Percentiles rank a stretch among this genome's conserved stretches.
These are phyloP conservation scores for Orthosia gracilis DNA, from an alignment of 2,888 invertebrate species.

Conservation along the genomic window DNA sequence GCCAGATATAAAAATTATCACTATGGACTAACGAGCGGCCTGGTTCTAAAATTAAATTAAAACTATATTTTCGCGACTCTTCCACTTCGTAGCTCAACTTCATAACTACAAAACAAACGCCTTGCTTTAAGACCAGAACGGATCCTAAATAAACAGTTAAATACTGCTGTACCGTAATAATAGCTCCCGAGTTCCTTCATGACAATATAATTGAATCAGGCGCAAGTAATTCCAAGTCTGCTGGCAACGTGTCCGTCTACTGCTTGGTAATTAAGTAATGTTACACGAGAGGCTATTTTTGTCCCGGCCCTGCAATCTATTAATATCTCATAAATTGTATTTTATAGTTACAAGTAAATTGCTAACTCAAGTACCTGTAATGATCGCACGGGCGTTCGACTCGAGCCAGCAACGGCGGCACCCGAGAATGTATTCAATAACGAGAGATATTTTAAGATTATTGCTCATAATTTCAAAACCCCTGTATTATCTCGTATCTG, in stretches of 20 bases:
- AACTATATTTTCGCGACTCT: not conserved
- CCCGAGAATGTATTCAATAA: constrained; percentile 71
- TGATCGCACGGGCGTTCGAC: constrained; percentile 71
- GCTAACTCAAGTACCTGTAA: constrained; percentile 83
- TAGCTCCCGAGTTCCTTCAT: constrained; percentile 74
- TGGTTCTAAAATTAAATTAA: not conserved
- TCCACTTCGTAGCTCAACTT: not conserved
- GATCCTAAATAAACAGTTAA: constrained; percentile 63
- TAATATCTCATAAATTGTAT: constrained; percentile 84
- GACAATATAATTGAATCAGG: constrained; percentile 84
- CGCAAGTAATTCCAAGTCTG: constrained; percentile 74
- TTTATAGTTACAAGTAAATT: constrained; percentile 81
- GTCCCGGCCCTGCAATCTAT: constrained; percentile 79
- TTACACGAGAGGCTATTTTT: constrained; percentile 80
- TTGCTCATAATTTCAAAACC: constrained; percentile 75
- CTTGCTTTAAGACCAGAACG: constrained; percentile 31
- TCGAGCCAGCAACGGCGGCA: constrained; percentile 63
- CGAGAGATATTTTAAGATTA: constrained; percentile 79
- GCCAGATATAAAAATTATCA: constrained; percentile 32
- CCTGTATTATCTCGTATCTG: constrained; percentile 69
- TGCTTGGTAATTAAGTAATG: constrained; percentile 78
- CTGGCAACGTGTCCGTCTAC: constrained; percentile 62
- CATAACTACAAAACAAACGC: constrained; percentile 28
- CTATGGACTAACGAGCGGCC: constrained; percentile 9
- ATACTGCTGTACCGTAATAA: constrained; percentile 76